Evolutionary conservation across 2,113 vertebrate species (phyloP).

Genomic region (Petroica traversi): DNA sequence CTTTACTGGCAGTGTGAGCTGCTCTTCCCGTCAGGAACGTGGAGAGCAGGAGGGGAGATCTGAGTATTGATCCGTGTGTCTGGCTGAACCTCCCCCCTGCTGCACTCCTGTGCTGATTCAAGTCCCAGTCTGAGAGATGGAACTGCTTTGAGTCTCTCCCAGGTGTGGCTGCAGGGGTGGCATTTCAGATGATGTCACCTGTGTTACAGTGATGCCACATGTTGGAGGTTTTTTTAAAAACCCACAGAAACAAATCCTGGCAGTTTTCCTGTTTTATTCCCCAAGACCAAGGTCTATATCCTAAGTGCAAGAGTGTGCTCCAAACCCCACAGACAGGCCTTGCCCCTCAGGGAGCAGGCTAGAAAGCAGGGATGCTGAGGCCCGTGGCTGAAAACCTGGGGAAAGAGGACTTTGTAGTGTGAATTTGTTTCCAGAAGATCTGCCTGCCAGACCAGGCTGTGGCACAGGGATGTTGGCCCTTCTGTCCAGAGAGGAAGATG

Average conservation of each 20-base stretch:
- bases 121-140: background rate
- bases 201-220: fast-evolving
- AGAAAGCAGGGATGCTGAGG: background rate
- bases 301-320: background rate
- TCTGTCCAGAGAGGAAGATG: background rate
- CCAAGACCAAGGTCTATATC: background rate
- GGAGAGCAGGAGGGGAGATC: background rate
- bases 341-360: fast-evolving
- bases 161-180: background rate
- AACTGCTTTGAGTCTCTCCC: background rate
- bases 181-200: background rate
- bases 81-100: background rate
- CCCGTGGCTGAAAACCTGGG: background rate
- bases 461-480: background rate
- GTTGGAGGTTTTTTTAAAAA: background rate
- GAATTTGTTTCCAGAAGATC: background rate
- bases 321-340: background rate
- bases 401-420: background rate
- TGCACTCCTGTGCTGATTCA: background rate
- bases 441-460: background rate
- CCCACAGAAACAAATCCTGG: background rate
- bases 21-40: fast-evolving
- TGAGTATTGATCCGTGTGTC: background rate
- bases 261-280: background rate
- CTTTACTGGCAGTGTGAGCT: background rate